Evolutionary conservation across 2,888 invertebrate species (phyloP).

Genomic region (Ceramica pisi): DNA sequence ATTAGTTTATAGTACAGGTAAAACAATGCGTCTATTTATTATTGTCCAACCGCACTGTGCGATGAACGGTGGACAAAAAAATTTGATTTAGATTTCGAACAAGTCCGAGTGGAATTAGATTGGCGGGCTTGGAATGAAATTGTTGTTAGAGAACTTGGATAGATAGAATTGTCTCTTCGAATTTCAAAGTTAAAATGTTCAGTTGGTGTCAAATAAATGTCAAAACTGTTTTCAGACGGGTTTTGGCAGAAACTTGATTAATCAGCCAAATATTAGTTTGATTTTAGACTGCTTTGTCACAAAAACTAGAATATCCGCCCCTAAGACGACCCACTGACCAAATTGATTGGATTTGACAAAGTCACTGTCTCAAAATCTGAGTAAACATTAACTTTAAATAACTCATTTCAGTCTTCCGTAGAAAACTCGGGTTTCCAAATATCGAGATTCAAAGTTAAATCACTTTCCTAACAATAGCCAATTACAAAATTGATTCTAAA

Average conservation of each 20-base stretch:
- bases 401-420: background rate
- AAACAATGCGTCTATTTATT: conserved; percentile 68
- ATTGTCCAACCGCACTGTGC: conserved; percentile 53
- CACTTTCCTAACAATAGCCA: conserved; percentile 71
- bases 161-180: conserved; percentile 6
- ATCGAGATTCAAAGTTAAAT: conserved; percentile 50
- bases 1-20: conserved; percentile 65
- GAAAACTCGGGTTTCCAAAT: conserved; percentile 29
- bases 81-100: conserved; percentile 25
- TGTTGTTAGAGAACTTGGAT: conserved; percentile 11
- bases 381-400: conserved; percentile 15
- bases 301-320: background rate
- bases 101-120: conserved; percentile 22
- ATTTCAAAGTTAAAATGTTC: conserved; percentile 4
- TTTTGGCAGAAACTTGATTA: conserved; percentile 2
- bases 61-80: conserved; percentile 53
- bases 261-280: background rate
- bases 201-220: conserved; percentile 27
- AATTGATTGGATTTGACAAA: background rate
- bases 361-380: background rate
- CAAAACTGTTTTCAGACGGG: background rate
- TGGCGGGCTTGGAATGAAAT: conserved; percentile 10
- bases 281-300: background rate
- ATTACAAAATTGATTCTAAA: conserved; percentile 76
- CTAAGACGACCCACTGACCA: too few species aligned